Evolutionary conservation across 2,888 invertebrate species (phyloP).

Genomic region (Agrilus cyanescens): DNA sequence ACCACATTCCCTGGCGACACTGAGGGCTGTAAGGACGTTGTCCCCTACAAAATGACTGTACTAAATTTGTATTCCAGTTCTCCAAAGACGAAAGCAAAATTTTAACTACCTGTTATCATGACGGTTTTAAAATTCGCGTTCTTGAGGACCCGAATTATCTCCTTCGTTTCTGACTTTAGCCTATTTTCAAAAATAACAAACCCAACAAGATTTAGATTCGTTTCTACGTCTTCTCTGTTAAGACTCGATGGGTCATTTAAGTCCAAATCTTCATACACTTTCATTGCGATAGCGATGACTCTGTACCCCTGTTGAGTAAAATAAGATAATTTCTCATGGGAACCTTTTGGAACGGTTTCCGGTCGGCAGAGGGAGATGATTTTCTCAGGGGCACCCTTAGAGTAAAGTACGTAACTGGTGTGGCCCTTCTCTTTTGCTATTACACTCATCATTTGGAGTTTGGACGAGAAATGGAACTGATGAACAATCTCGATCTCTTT

Average conservation of each 20-base stretch:
- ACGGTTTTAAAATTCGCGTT: constrained; percentile 79
- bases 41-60: constrained; percentile 45
- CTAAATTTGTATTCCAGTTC: neutral
- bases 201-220: constrained; percentile 69
- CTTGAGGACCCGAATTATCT: constrained; percentile 64
- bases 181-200: constrained; percentile 91
- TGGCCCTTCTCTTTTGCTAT: constrained; percentile 62
- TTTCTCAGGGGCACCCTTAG: constrained; percentile 92
- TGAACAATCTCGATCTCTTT: constrained; percentile 49
- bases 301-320: constrained; percentile 88
- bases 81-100: neutral
- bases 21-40: constrained; percentile 81
- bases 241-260: constrained; percentile 58
- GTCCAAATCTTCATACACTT: constrained; percentile 48
- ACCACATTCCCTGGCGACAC: constrained; percentile 83
- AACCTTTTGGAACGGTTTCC: constrained; percentile 65
- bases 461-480: constrained; percentile 72
- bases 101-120: constrained; percentile 82
- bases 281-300: constrained; percentile 75
- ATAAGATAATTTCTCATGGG: constrained; percentile 57
- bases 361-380: constrained; percentile 61
- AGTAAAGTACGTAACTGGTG: constrained; percentile 65
- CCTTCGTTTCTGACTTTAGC: constrained; percentile 74
- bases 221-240: constrained; percentile 68
- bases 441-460: constrained; percentile 81